Conservation (phyloP, 2,888 invertebrate species). For the Agrilus biguttatus region DNA sequence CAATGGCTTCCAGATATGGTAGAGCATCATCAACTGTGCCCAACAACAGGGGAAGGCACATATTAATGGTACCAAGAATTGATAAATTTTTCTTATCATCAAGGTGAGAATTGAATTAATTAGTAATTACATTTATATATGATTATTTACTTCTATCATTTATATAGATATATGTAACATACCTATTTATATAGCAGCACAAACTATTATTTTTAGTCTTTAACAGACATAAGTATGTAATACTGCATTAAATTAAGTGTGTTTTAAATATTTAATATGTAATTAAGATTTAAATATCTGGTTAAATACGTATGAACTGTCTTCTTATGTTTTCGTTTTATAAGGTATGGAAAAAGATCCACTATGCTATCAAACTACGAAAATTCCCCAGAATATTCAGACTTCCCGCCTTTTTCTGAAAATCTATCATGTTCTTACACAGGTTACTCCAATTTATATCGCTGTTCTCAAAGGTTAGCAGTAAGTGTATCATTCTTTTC, state of each 20-base stretch:
- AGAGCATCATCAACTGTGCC: slow-evolving; percentile 12
- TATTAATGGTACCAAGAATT: slow-evolving; percentile 20
- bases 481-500: too few species aligned
- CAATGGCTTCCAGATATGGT: slow-evolving; percentile 23
- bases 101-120: slow-evolving; percentile 15
- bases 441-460: slow-evolving; percentile 36
- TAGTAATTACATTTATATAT: too few species aligned
- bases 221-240: too few species aligned
- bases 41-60: slow-evolving; percentile 14
- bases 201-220: too few species aligned
- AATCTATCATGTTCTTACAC: slow-evolving; percentile 33
- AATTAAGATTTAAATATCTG: too few species aligned
- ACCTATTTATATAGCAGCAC: too few species aligned
- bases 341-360: slow-evolving; percentile 28
- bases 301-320: too few species aligned
- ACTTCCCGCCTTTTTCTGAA: slow-evolving; percentile 5
- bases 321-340: slow-evolving; percentile 5
- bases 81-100: slow-evolving; percentile 24
- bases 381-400: too few species aligned
- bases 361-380: slow-evolving; percentile 16
- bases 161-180: too few species aligned
- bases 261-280: too few species aligned
- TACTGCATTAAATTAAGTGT: too few species aligned
- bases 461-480: slow-evolving; percentile 35
- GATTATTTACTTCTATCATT: too few species aligned